These are phyloP conservation scores for Daubentonia madagascariensis DNA, from an alignment of 2,113 vertebrate species.

Conservation along the genomic window DNA sequence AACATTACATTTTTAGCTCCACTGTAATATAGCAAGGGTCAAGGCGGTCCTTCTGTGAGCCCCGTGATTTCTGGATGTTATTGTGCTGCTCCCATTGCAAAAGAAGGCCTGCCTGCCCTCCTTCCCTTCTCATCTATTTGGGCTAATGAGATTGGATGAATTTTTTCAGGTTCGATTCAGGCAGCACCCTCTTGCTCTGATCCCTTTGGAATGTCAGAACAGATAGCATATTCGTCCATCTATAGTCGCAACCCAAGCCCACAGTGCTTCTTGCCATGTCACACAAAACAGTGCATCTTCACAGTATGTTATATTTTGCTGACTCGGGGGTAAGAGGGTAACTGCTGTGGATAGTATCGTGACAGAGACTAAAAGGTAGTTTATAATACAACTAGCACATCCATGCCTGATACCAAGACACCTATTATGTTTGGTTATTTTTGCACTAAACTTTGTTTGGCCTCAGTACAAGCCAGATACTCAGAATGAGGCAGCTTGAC, in stretches of 20 bases:
- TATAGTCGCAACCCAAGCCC: neutral
- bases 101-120: conserved; percentile 36
- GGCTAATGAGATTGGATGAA: conserved; percentile 62
- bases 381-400: neutral
- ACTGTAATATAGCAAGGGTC: conserved; percentile 74
- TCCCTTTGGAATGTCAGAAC: neutral
- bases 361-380: neutral
- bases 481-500: conserved; percentile 34
- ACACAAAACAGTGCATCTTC: neutral
- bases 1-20: conserved; percentile 82
- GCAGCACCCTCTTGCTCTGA: neutral
- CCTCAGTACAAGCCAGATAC: conserved; percentile 17
- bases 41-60: conserved; percentile 54
- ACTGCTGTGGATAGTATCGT: neutral
- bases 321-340: neutral
- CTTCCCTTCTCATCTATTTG: conserved; percentile 50
- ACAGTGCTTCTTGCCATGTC: rapidly evolving
- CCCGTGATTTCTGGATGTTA: conserved; percentile 65
- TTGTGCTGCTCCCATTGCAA: conserved; percentile 53
- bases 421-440: neutral
- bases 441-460: conserved; percentile 34
- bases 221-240: neutral
- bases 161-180: neutral
- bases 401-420: neutral
- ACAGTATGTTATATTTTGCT: neutral